Evolutionary conservation across 2,888 invertebrate genomes (phyloP), one percentile per base, ranked within the genome.

Genomic region (Dicycla oo): DNA sequence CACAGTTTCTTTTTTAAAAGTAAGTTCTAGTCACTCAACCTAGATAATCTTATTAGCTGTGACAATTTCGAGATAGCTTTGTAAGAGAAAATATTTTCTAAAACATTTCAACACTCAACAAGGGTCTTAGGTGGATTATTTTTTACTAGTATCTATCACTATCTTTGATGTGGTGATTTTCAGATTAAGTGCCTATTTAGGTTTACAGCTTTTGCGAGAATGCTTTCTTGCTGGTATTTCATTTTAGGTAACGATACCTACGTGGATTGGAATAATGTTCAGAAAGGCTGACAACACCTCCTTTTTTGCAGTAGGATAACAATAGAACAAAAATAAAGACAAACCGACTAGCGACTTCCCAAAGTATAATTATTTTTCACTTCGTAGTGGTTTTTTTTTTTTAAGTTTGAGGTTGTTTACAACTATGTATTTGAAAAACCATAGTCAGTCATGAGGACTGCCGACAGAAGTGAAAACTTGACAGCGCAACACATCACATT

Each of bases 1-100:
- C 66, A 34, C 18, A 20, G n/a, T 62, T 61, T 80, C 53, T 80
- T 79, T 75, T 38, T 18, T 11, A 7, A 73, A 47, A 47, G 10
- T 15, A 30, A 34, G 49, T 40, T 43, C n/a, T 7, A 23, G 30
- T 57, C 65, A 65, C 30, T 73, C 65, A 60, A 65, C 18, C 51
- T 49, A 47, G 57, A 67, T 58, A 47, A 43, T 67, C 51, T 62
- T 23, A 51, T 30, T 66, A 34, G 40, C 40, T 51, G 43, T 34
- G 53, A 65, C n/a, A 75, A 43, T 34, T 62, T 75, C 11, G 26
- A 34, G 40, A n/a, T n/a, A 26, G 51, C 13, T 57, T 23, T 40
- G 45, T 80, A 63, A 40, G 30, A 26, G 43, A 45, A 62, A 60
- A 65, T 49, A 30, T 54, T 20, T 64, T 53, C 15, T 45, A n/a